Evolutionary conservation across 30 jellyfish, hydroid and myxozoan genomes (phyloP).

Genomic region (Rhopilema esculentum): DNA sequence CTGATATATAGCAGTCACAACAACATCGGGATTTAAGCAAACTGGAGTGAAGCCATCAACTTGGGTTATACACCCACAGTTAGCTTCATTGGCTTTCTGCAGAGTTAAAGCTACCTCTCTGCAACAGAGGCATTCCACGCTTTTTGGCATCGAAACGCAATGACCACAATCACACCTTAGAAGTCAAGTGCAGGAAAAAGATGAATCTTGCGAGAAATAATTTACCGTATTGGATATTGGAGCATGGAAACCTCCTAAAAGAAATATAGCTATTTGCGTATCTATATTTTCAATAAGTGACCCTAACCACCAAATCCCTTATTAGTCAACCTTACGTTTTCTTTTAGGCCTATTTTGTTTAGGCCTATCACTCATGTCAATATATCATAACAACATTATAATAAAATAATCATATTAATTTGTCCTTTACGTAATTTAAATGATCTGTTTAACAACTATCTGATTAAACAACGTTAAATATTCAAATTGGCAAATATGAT

Average conservation of each 20-base stretch:
- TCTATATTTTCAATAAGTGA: too few species aligned
- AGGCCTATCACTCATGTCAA: neutral
- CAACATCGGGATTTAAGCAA: constrained; percentile 13
- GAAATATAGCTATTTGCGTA: too few species aligned
- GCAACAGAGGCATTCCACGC: constrained; percentile 10
- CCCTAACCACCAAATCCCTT: too few species aligned
- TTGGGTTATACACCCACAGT: constrained; percentile 2
- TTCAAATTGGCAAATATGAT: neutral
- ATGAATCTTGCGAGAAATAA: neutral
- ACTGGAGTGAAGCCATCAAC: constrained; percentile 25
- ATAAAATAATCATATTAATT: neutral
- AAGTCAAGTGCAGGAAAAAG: neutral
- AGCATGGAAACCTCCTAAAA: too few species aligned
- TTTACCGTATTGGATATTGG: too few species aligned
- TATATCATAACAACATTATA: neutral
- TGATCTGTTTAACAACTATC: neutral
- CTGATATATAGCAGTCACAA: constrained; percentile 12
- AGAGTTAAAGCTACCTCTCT: neutral
- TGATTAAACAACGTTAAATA: neutral
- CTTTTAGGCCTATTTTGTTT: neutral
- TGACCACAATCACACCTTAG: neutral
- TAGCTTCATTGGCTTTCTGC: constrained; percentile 6
- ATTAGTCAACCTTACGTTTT: neutral
- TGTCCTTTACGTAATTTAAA: neutral
- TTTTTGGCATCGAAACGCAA: neutral